Conservation (phyloP, 2,888 invertebrate species). For the Bugula neritina region DNA sequence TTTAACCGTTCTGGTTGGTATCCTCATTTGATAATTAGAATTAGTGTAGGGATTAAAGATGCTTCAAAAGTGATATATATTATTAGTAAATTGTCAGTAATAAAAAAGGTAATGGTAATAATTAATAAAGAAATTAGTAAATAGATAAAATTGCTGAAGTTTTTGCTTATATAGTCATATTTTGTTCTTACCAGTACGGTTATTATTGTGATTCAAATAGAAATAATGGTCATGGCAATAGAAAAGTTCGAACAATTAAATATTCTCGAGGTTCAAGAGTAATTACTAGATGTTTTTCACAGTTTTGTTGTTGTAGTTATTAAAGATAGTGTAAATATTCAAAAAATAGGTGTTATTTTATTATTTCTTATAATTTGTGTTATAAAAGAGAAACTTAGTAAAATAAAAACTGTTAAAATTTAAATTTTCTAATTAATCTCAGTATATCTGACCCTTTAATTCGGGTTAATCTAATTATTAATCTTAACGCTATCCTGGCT, state of each 20-base stretch:
- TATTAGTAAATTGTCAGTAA: constrained; percentile 59
- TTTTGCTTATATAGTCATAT: constrained; percentile 54
- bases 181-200: constrained; percentile 60
- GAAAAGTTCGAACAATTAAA: too few relatives aligned
- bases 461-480: constrained; percentile 63
- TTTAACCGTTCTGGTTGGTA: constrained; percentile 66
- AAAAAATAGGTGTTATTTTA: too few relatives aligned
- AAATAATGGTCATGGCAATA: constrained; percentile 57
- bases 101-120: constrained; percentile 60
- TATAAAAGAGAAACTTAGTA: too few relatives aligned
- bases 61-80: constrained; percentile 70
- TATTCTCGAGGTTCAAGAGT: too few relatives aligned
- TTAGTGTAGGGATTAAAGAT: constrained; percentile 64
- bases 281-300: too few relatives aligned
- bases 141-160: constrained; percentile 50
- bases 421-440: constrained; percentile 56
- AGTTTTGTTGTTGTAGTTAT: too few relatives aligned
- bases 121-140: constrained; percentile 30
- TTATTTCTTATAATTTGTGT: too few relatives aligned
- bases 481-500: constrained; percentile 61
- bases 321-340: too few relatives aligned
- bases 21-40: constrained; percentile 66
- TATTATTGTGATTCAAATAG: constrained; percentile 61
- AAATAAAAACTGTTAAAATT: constrained; percentile 56
- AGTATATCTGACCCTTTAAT: constrained; percentile 60